Conservation (phyloP, 2,797 vertebrate genomes). For the Xenops minutus region DNA sequence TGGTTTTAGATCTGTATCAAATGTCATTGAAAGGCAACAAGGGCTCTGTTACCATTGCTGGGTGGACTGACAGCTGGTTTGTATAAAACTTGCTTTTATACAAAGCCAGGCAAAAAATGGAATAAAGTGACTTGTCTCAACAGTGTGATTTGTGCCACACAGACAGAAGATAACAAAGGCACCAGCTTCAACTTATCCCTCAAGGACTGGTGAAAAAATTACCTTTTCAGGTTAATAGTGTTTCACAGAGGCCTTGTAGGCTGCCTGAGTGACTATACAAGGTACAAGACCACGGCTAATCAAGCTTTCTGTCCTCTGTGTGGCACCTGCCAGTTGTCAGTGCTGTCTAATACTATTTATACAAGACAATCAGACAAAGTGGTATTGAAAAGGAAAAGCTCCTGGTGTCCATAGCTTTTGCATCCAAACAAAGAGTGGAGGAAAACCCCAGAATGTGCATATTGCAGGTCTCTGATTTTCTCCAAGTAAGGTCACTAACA, state of each 20-base stretch:
- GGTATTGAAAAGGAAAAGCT: background rate
- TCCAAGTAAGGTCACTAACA: background rate
- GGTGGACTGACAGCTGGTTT: background rate
- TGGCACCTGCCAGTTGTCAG: background rate
- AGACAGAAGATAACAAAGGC: background rate
- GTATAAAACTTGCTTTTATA: background rate
- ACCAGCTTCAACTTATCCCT: background rate
- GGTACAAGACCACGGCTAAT: background rate
- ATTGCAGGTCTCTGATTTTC: background rate
- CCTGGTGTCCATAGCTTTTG: background rate
- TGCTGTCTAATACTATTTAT: background rate
- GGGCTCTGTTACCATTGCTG: background rate
- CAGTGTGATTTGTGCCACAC: background rate
- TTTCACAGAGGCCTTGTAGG: background rate
- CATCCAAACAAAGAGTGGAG: background rate
- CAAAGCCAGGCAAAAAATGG: background rate
- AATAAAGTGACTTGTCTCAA: background rate
- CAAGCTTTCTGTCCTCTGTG: background rate
- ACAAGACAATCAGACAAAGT: background rate
- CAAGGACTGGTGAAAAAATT: background rate
- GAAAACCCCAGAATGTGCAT: rapidly evolving
- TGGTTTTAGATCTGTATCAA: background rate
- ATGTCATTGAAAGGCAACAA: background rate
- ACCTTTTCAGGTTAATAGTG: background rate
- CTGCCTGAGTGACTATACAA: background rate